Evolutionary conservation across 2,113 vertebrate genomes (phyloP).

Genomic region (Lagopus muta): DNA sequence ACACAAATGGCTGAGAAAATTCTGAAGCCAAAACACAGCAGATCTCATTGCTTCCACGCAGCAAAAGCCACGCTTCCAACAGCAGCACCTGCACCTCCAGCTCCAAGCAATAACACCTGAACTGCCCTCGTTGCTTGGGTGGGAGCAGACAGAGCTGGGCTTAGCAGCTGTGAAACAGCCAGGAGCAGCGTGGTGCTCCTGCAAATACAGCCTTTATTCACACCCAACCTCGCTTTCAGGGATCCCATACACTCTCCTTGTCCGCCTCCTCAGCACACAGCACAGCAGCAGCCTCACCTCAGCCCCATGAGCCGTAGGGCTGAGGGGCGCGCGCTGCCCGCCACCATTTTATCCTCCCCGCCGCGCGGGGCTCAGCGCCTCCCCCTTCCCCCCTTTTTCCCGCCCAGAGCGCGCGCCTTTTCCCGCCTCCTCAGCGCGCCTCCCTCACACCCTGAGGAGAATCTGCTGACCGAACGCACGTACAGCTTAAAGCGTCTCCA

Average conservation of each 20-base stretch:
- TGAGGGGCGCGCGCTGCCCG: rapidly evolving
- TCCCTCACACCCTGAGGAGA: background rate
- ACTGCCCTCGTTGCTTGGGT: rapidly evolving
- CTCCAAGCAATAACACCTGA: background rate
- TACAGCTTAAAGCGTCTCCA: background rate
- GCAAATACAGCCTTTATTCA: background rate
- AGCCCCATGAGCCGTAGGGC: background rate
- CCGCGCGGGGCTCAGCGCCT: background rate
- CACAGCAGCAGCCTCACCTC: background rate
- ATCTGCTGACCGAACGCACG: background rate
- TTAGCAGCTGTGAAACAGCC: background rate
- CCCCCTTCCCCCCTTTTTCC: background rate
- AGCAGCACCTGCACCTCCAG: background rate
- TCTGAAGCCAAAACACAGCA: background rate
- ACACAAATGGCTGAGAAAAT: background rate
- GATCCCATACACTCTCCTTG: too few species aligned
- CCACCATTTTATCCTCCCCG: background rate
- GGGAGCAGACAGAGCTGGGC: rapidly evolving
- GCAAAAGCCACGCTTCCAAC: background rate
- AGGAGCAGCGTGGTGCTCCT: background rate
- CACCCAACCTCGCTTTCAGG: too few species aligned
- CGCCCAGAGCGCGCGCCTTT: background rate
- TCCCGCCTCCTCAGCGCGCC: too few species aligned
- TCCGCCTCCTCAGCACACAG: too few species aligned
- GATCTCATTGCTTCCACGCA: background rate